Conservation (phyloP, 1,140 invertebrate genomes). For the Megalopta genalis region DNA sequence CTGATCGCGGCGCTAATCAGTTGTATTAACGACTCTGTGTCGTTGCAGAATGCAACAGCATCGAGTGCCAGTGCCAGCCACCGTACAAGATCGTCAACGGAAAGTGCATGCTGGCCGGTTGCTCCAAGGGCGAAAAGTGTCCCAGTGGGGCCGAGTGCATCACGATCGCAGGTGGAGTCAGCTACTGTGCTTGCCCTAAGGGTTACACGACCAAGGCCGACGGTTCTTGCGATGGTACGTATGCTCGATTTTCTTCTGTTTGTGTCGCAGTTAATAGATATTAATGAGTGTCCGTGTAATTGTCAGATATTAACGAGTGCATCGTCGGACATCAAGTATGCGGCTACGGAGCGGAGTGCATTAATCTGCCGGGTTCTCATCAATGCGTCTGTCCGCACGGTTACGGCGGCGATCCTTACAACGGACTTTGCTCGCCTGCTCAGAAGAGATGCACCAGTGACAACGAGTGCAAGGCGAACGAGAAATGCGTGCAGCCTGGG, state of each 20-base stretch:
- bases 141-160: constrained; percentile 92
- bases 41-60: constrained; percentile 86
- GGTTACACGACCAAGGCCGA: constrained; percentile 87
- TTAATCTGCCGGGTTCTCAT: constrained; percentile 89
- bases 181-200: constrained; percentile 93
- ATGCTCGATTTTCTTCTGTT: too few relatives aligned
- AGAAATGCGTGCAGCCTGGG: constrained; percentile 94
- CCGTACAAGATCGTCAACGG: constrained; percentile 91
- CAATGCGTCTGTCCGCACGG: constrained; percentile 91
- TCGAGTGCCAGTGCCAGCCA: constrained; percentile 91
- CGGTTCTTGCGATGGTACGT: constrained; percentile 85
- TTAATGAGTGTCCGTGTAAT: neutral
- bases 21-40: neutral
- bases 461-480: constrained; percentile 90
- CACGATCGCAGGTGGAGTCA: constrained; percentile 92
- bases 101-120: constrained; percentile 91
- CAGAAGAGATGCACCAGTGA: constrained; percentile 90
- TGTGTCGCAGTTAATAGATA: neutral
- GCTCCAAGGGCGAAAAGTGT: constrained; percentile 88
- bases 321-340: constrained; percentile 87
- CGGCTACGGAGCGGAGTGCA: constrained; percentile 91
- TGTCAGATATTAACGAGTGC: constrained; percentile 90
- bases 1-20: too few relatives aligned
- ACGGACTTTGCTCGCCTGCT: constrained; percentile 86
- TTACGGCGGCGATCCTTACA: constrained; percentile 83